Conservation (phyloP, 2,797 vertebrate species). For the Gallinago solitaria region DNA sequence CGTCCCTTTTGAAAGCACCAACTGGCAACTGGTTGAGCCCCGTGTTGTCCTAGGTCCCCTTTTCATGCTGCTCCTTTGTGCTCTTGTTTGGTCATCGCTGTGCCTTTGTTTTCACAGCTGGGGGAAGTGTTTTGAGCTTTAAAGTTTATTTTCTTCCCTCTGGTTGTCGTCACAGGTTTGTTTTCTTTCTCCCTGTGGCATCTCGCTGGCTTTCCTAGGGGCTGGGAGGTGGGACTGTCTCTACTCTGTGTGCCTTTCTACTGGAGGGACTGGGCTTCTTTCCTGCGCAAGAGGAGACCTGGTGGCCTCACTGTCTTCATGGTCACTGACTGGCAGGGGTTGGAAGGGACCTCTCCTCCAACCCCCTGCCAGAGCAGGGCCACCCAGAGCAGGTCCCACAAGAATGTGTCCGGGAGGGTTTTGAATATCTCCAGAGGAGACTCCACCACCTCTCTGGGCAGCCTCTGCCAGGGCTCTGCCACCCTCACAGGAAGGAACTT, state of each 20-base stretch:
- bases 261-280: not conserved
- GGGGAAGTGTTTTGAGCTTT: slow-evolving; percentile 64
- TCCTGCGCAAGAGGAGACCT: not conserved
- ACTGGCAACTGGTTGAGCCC: not conserved
- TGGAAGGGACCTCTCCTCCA: not conserved
- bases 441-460: not conserved
- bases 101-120: slow-evolving; percentile 73
- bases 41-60: not conserved
- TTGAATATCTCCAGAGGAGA: not conserved
- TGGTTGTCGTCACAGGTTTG: slow-evolving; percentile 64
- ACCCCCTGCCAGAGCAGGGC: not conserved
- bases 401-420: not conserved
- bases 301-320: not conserved
- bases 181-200: slow-evolving; percentile 52
- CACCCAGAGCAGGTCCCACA: not conserved
- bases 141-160: slow-evolving; percentile 62
- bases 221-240: not conserved
- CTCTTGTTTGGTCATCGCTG: slow-evolving; percentile 44
- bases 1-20: not conserved
- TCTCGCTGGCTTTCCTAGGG: slow-evolving; percentile 32
- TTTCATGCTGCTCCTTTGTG: slow-evolving; percentile 37
- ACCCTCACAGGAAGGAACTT: not conserved
- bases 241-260: not conserved
- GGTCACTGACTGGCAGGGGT: not conserved
- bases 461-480: not conserved